A percentile compares a stretch with the other conserved stretches of the same genome.
phyloP scores from a whole-genome alignment of 2,888 invertebrate species.

The Athrips mouffetella region DNA sequence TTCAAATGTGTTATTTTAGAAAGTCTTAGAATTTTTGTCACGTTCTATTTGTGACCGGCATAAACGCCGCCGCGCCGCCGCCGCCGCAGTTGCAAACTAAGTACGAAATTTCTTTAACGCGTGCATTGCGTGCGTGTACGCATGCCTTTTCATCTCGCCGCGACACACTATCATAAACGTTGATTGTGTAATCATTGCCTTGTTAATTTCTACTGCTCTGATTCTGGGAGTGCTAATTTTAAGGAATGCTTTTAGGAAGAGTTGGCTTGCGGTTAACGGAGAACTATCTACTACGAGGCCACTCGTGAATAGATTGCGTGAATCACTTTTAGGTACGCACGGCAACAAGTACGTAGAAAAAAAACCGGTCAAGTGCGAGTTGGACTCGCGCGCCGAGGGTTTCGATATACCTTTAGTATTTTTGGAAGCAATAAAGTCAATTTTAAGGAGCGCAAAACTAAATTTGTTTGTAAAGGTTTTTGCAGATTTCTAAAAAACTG shows the following conservation, averaged over 20 bases:
- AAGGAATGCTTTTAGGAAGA: background rate
- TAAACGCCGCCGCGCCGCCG: too few species aligned
- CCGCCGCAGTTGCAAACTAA: too few species aligned
- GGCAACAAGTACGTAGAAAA: too few species aligned
- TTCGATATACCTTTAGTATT: too few species aligned
- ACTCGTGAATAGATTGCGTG: background rate
- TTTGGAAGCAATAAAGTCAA: too few species aligned
- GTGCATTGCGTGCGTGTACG: constrained; percentile 24
- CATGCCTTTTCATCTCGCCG: constrained; percentile 14
- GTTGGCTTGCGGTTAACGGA: background rate
- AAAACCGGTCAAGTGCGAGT: too few species aligned
- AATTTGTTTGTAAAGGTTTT: too few species aligned
- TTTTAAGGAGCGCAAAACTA: too few species aligned
- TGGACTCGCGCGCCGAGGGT: too few species aligned
- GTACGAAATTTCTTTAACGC: constrained; percentile 16
- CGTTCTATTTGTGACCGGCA: background rate
- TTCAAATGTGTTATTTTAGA: too few species aligned
- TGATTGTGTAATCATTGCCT: constrained; percentile 6
- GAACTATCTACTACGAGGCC: background rate
- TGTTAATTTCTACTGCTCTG: constrained; percentile 11
- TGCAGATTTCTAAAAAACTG: too few species aligned
- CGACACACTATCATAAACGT: background rate
- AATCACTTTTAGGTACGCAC: background rate
- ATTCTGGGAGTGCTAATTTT: constrained; percentile 2
- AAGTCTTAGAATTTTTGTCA: constrained; percentile 1